phyloP scores from a whole-genome alignment of 2,888 invertebrate genomes.

The Tryphoninae sp. region DNA sequence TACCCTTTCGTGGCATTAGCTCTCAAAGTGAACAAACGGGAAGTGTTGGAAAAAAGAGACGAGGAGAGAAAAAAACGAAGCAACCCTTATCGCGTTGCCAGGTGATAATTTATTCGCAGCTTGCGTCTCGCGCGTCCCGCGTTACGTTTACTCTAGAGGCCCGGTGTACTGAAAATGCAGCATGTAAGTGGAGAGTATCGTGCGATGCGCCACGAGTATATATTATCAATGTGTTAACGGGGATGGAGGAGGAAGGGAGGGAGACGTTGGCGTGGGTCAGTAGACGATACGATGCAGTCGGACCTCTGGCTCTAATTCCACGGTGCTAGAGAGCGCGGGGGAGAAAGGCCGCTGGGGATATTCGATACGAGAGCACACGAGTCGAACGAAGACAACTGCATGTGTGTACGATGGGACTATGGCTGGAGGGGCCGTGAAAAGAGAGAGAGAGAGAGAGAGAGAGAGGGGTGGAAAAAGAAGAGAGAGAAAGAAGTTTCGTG shows the following conservation, averaged over 20 bases:
- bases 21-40: constrained; percentile 10
- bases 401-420: neutral
- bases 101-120: constrained; percentile 49
- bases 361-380: constrained; percentile 68
- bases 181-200: constrained; percentile 20
- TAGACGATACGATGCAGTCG: constrained; percentile 64
- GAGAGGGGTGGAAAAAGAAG: neutral
- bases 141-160: constrained; percentile 36
- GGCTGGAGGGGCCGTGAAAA: neutral
- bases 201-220: constrained; percentile 5
- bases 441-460: neutral
- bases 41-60: neutral
- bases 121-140: constrained; percentile 14
- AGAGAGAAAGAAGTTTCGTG: constrained; percentile 58
- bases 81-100: constrained; percentile 44
- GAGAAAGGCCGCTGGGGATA: constrained; percentile 72
- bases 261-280: constrained; percentile 75
- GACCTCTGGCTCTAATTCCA: constrained; percentile 1
- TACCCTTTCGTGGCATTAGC: constrained; percentile 1
- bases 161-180: constrained; percentile 58
- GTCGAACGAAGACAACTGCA: constrained; percentile 29
- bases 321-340: constrained; percentile 32
- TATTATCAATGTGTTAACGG: constrained; percentile 6
- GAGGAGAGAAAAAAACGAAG: constrained; percentile 12
- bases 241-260: constrained; percentile 20